phyloP scores from a whole-genome alignment of 2,113 vertebrate genomes.

The Gymnogyps californianus region DNA sequence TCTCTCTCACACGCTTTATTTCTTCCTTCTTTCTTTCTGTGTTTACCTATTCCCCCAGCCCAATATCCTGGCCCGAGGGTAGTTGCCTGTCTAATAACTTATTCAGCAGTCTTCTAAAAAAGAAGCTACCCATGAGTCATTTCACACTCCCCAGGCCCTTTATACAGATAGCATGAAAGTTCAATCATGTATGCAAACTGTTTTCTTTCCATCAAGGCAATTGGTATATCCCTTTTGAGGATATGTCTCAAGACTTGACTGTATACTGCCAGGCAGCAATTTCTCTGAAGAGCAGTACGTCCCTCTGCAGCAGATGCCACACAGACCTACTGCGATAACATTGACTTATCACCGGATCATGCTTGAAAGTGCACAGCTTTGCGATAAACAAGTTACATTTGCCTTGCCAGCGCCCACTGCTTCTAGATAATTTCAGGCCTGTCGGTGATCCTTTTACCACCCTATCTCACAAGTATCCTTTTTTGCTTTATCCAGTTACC shows the following conservation, averaged over 20 bases:
- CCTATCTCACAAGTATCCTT: not conserved
- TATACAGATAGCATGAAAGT: not conserved
- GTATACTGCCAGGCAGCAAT: not conserved
- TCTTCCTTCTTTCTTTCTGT: not conserved
- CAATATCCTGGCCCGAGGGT: not conserved
- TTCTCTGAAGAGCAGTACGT: not conserved
- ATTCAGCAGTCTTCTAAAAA: not conserved
- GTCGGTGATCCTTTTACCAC: not conserved
- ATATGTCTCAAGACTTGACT: not conserved
- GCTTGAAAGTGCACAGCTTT: not conserved
- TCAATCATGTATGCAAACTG: not conserved
- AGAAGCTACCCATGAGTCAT: not conserved
- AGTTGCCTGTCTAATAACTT: not conserved
- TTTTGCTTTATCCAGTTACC: not conserved
- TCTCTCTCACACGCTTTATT: not conserved
- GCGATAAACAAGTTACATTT: not conserved
- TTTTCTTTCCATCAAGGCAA: constrained; percentile 28
- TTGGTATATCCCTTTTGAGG: not conserved
- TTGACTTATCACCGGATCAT: not conserved
- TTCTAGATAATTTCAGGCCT: not conserved
- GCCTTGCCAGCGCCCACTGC: not conserved
- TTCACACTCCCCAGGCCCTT: not conserved
- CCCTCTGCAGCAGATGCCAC: not conserved
- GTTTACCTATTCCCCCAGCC: not conserved
- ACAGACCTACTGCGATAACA: not conserved